Evolutionary conservation across 2,113 vertebrate genomes (phyloP).

Genomic region (Sphaerodactylus townsendi): DNA sequence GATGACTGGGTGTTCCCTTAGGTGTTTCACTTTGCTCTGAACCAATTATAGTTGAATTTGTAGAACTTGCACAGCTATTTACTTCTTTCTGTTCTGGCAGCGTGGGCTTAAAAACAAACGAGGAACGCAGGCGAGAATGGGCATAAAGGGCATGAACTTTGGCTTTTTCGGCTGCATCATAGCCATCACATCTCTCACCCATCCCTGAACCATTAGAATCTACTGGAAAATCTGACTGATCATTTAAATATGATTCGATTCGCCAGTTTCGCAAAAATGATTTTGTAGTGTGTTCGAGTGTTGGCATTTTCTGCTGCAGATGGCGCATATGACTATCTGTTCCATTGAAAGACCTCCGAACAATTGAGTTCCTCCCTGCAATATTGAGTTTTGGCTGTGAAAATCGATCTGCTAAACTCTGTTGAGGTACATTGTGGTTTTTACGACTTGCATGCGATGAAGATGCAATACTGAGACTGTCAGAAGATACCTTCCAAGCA

Average conservation of each 20-base stretch:
- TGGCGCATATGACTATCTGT: slow-evolving; percentile 83
- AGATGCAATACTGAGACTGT: slow-evolving; percentile 74
- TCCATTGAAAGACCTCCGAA: slow-evolving; percentile 86
- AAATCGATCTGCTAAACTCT: slow-evolving; percentile 77
- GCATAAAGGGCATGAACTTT: slow-evolving; percentile 74
- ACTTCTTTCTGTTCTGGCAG: slow-evolving; percentile 86
- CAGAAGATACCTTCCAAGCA: slow-evolving; percentile 83
- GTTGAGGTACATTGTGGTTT: slow-evolving; percentile 57
- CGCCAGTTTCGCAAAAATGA: slow-evolving; percentile 88
- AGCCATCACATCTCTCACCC: slow-evolving; percentile 75
- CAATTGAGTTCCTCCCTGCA: slow-evolving; percentile 78
- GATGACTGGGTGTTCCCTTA: slow-evolving; percentile 63
- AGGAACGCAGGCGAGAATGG: slow-evolving; percentile 85
- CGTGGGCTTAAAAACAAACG: slow-evolving; percentile 84
- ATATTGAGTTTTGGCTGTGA: slow-evolving; percentile 69
- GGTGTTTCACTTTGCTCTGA: slow-evolving; percentile 76
- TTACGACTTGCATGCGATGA: slow-evolving; percentile 71
- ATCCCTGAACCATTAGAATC: slow-evolving; percentile 70
- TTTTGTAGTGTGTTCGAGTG: slow-evolving; percentile 86
- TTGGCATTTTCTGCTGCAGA: slow-evolving; percentile 88
- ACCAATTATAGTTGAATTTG: slow-evolving; percentile 76
- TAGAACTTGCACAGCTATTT: slow-evolving; percentile 79
- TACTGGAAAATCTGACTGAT: slow-evolving; percentile 73
- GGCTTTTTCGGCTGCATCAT: slow-evolving; percentile 71
- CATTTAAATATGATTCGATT: slow-evolving; percentile 92